phyloP scores from a whole-genome alignment of 2,797 vertebrate genomes.

The Megalops cyprinoides region DNA sequence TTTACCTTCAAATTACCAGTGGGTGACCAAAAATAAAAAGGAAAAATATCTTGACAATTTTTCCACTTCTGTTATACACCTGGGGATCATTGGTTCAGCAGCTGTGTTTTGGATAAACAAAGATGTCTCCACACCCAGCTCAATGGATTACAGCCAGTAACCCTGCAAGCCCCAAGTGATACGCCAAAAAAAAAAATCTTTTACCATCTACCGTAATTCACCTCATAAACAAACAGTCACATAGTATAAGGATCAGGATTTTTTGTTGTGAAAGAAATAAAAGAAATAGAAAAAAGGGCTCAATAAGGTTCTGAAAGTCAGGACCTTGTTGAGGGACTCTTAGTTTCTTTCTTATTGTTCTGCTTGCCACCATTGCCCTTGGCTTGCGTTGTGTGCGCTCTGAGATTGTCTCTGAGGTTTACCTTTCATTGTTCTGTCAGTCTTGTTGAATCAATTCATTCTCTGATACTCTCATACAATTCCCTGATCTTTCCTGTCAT shows the following conservation, averaged over 20 bases:
- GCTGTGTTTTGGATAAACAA: neutral
- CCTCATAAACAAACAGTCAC: neutral
- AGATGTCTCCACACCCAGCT: neutral
- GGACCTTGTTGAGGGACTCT: neutral
- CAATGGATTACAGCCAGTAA: neutral
- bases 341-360: too few species aligned
- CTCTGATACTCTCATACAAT: too few species aligned
- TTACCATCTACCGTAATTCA: neutral
- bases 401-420: too few species aligned
- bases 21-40: slow-evolving; percentile 2
- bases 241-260: neutral
- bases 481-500: too few species aligned
- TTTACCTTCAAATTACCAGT: neutral
- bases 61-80: slow-evolving; percentile 3
- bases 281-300: neutral
- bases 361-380: too few species aligned
- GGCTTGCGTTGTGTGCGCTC: too few species aligned
- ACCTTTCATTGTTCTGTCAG: too few species aligned
- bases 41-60: neutral
- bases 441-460: too few species aligned
- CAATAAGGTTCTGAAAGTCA: neutral
- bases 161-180: neutral
- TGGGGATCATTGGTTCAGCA: neutral
- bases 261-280: neutral
- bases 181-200: neutral